Base-by-base conservation (phyloP, 2,888 invertebrate genomes). In the Deilephila porcellus region DNA sequence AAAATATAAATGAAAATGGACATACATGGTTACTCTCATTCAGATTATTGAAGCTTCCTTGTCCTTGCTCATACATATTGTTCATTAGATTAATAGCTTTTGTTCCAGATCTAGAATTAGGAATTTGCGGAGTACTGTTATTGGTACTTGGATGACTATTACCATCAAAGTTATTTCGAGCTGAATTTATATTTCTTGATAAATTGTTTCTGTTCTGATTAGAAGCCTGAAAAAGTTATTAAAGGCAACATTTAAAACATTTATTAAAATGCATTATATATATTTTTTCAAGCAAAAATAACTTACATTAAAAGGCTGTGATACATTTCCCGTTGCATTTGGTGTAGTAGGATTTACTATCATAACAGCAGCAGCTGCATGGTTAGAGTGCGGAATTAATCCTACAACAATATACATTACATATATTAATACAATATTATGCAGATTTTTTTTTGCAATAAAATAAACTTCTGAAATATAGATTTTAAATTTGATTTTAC, bases 271-370 rank as follows among this genome's bases (percentile, higher is more conserved):
- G 17, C 60, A 32, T 62, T 32, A 56, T 20, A n/a, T 17, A 25
- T 1, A 11, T 45, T 8, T 45, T 11, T 45, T 3, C 14, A 45
- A 11, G 3, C 14, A 45, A 45, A 45, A 63, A 59, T 32, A 64
- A 45, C 92, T 88, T 85, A 93, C 94, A 85, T 92, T 94, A 81
- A 91, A 92, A 73, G 91, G 91, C 83, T 94, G 94, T 73, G 92
- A 85, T 77, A 93, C 89, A 83, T 90, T 93, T 79, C 91, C 93
- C 73, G 92, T 87, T 62, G 95, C 91, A 83, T 94, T 95, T 70
- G 95, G 95, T 74, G 95, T 95, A 60, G 95, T 95, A 25, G 95
- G 95, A 78, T 95, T 95, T 0, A 95, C 95, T 79, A 95, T 94
- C 95, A 95, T 95, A 72, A 95, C 94, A 86, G 95, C 95, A 76